These are phyloP conservation scores for Scaptomyza montana DNA, from an alignment of 1,140 invertebrate genomes.

Conservation along the genomic window DNA sequence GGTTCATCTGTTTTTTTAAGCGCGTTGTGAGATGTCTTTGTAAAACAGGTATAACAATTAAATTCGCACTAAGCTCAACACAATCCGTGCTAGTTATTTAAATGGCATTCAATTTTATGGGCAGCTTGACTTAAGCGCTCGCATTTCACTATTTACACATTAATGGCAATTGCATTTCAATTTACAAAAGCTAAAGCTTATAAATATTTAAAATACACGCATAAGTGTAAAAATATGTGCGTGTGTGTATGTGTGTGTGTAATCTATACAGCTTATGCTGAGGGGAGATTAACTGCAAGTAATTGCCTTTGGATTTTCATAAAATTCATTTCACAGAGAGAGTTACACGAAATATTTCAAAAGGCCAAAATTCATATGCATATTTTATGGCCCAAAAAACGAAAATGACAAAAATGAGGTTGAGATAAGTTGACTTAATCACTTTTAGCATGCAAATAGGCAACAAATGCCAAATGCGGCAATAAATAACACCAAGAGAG, in stretches of 20 bases:
- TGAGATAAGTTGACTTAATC: conserved; percentile 55
- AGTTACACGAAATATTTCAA: conserved; percentile 1
- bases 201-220: neutral
- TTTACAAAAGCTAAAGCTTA: conserved; percentile 4
- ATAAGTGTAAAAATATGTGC: neutral
- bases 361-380: conserved; percentile 24
- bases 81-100: conserved; percentile 9
- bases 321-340: conserved; percentile 26
- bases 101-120: conserved; percentile 23
- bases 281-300: conserved; percentile 30
- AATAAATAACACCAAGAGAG: conserved; percentile 5
- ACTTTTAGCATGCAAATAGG: conserved; percentile 49
- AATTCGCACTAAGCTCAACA: conserved; percentile 15
- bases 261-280: conserved; percentile 27
- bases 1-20: neutral
- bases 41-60: conserved; percentile 11
- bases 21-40: neutral
- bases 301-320: conserved; percentile 46
- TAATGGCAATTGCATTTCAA: conserved; percentile 45
- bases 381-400: conserved; percentile 26
- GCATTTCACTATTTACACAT: conserved; percentile 31
- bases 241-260: conserved; percentile 1
- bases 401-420: conserved; percentile 16
- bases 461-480: conserved; percentile 25
- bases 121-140: neutral